Evolutionary conservation across 2,888 invertebrate species (phyloP).

Genomic region (Melanostoma mellinum): DNA sequence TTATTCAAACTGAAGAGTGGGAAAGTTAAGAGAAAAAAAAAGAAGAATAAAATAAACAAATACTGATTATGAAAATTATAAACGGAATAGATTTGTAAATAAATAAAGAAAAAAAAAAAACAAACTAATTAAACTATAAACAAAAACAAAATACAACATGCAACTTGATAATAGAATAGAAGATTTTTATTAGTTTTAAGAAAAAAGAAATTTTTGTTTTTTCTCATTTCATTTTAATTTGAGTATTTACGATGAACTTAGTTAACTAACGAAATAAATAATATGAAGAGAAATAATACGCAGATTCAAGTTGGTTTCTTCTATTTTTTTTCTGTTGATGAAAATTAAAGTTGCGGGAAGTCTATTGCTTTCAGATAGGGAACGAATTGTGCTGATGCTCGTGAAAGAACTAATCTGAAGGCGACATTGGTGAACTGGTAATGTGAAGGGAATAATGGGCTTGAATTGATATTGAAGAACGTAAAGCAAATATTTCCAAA

Average conservation of each 20-base stretch:
- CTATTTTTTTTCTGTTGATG: neutral
- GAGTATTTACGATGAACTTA: slow-evolving; percentile 48
- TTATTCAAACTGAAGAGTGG: neutral
- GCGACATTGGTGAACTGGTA: no score
- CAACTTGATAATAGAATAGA: slow-evolving; percentile 50
- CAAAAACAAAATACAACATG: slow-evolving; percentile 17
- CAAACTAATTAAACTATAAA: slow-evolving; percentile 34
- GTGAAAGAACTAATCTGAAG: no score
- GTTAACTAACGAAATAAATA: slow-evolving; percentile 66
- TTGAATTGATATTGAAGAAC: no score
- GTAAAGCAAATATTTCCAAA: no score
- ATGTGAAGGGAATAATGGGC: no score
- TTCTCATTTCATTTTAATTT: slow-evolving; percentile 47
- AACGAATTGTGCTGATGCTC: no score
- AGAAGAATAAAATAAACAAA: slow-evolving; percentile 11
- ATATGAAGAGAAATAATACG: slow-evolving; percentile 9
- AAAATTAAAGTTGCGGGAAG: no score
- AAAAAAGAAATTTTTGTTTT: slow-evolving; percentile 9
- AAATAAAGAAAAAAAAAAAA: slow-evolving; percentile 13
- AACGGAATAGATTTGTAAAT: slow-evolving; percentile 41
- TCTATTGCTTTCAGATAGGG: no score
- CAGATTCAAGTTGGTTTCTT: slow-evolving; percentile 22
- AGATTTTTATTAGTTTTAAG: slow-evolving; percentile 50
- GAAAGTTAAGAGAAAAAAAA: slow-evolving; percentile 1
- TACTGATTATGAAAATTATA: slow-evolving; percentile 21